Conservation (phyloP, 2,113 vertebrate genomes). For the Macheiramphus alcinus region DNA sequence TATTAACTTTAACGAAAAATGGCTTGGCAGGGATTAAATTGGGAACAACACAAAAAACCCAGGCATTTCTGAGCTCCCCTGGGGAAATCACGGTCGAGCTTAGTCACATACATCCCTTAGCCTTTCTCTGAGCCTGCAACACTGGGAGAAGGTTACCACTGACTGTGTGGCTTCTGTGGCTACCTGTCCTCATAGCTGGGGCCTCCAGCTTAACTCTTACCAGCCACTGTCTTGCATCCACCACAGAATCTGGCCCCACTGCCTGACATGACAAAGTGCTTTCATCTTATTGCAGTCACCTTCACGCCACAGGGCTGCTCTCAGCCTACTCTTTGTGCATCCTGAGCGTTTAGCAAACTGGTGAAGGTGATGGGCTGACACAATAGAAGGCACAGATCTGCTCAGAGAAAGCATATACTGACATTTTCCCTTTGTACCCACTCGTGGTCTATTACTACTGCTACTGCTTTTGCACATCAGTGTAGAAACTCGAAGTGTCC, state of each 20-base stretch:
- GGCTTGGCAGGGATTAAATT: not conserved
- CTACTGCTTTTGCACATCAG: not conserved
- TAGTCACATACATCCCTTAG: not conserved
- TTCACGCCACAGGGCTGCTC: not conserved
- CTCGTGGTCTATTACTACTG: not conserved
- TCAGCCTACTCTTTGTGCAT: not conserved
- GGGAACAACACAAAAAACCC: not conserved
- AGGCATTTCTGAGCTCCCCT: not conserved
- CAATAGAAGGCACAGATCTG: not conserved
- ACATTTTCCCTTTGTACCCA: not conserved
- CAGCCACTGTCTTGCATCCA: not conserved
- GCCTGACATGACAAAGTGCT: not conserved
- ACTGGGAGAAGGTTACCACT: not conserved
- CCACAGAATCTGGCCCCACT: not conserved
- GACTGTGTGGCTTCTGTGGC: not conserved
- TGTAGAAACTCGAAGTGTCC: fast-evolving
- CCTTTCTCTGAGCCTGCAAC: not conserved
- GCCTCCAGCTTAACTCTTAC: not conserved
- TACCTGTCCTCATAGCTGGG: not conserved
- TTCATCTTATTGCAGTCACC: fast-evolving
- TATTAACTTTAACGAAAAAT: not conserved
- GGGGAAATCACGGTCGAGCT: not conserved
- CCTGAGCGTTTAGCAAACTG: not conserved
- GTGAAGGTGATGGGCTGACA: not conserved
- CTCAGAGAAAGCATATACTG: not conserved